Percentiles rank a stretch among this genome's conserved stretches.
Conservation (phyloP, 2,113 vertebrate genomes). For the Benitochromis conjunctus region DNA sequence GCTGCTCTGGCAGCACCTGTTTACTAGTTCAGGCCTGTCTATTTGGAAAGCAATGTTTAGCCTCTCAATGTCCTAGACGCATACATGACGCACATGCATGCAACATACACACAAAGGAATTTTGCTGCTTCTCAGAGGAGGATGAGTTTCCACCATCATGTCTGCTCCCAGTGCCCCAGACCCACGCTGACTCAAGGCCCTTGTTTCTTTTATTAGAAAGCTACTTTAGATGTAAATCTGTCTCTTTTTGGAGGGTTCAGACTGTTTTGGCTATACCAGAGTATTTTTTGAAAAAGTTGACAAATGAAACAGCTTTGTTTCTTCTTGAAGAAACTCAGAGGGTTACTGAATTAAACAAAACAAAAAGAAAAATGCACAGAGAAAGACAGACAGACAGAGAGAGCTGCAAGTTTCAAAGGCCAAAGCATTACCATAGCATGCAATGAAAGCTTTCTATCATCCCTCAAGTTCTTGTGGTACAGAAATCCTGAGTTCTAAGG, state of each 20-base stretch:
- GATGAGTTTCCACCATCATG: conserved; percentile 2
- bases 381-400: neutral
- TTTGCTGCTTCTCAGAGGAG: conserved; percentile 1
- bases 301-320: conserved; percentile 10
- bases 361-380: conserved; percentile 4
- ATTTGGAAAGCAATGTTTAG: conserved; percentile 49
- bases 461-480: conserved; percentile 15
- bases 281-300: neutral
- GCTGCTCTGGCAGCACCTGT: conserved; percentile 82
- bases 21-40: conserved; percentile 81
- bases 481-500: conserved; percentile 28
- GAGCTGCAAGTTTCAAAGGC: conserved; percentile 18
- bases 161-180: neutral
- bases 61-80: conserved; percentile 42
- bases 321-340: conserved; percentile 3
- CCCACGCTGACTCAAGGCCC: neutral
- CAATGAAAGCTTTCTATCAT: conserved; percentile 41
- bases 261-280: neutral
- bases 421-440: conserved; percentile 39
- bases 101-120: conserved; percentile 60
- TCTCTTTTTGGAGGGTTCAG: neutral
- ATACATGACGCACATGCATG: conserved; percentile 42
- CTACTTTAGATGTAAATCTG: conserved; percentile 6
- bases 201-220: conserved; percentile 10
- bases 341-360: neutral